phyloP scores from a whole-genome alignment of 2,888 invertebrate species.

The Limnephilus lunatus region DNA sequence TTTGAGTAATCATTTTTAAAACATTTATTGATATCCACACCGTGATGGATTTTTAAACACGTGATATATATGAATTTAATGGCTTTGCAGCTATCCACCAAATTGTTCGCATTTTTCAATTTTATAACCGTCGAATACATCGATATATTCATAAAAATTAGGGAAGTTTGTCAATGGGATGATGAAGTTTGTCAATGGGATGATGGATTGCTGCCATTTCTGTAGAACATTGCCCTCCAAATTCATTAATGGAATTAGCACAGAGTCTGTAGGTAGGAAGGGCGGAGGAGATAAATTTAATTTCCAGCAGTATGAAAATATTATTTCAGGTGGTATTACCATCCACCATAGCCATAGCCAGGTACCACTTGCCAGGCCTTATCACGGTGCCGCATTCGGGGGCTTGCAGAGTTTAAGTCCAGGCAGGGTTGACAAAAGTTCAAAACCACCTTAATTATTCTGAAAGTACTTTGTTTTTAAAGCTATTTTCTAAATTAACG shows the following conservation, averaged over 20 bases:
- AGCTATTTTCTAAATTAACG: too few relatives aligned
- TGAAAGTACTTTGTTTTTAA: too few relatives aligned
- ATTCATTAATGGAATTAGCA: slow-evolving; percentile 15
- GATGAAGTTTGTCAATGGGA: neutral
- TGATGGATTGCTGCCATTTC: slow-evolving; percentile 2
- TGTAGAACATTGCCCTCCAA: slow-evolving; percentile 26
- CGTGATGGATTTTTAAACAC: neutral
- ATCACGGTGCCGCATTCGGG: neutral
- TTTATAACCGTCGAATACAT: neutral
- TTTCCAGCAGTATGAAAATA: neutral
- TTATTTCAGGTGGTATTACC: neutral
- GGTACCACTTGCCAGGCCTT: neutral
- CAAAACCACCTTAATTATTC: too few relatives aligned
- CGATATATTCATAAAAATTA: neutral
- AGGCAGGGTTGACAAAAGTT: neutral
- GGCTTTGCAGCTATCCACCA: neutral
- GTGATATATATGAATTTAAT: neutral
- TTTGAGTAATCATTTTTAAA: neutral
- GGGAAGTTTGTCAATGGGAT: neutral
- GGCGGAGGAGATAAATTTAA: slow-evolving; percentile 9
- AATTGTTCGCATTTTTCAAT: neutral
- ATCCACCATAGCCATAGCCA: neutral
- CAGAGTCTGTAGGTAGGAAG: neutral
- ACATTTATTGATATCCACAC: neutral
- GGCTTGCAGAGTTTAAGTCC: neutral